Base-by-base conservation (phyloP, 2,797 vertebrate genomes). In the Sparidentex hasta region DNA sequence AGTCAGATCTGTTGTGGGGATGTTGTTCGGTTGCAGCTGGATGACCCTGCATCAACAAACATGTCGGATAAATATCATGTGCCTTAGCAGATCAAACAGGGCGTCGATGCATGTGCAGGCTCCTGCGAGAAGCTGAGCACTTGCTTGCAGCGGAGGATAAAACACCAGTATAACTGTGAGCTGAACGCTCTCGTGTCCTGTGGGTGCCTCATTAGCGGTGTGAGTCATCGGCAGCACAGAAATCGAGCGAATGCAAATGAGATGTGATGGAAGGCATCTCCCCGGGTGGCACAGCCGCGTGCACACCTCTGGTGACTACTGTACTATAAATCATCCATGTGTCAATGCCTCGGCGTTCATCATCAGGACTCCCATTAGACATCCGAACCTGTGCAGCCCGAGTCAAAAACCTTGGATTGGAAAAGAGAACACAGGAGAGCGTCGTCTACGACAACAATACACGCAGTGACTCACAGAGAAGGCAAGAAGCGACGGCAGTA, bases 211-310 rank as follows among this genome's bases (percentile, higher is more conserved):
- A 90, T 94, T 94, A 93, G 85, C 17, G 51, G 52, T 41, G 82
- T 82, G 83, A 94, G 82, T 93, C 90, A 90, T 87, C 14, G 61
- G 27, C 25, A 3, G 75, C 44, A 13, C 61, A 66, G 72, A 71
- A 87, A 91, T 86, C 57, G 71, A 88, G 70, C 74, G 80, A 89
- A 92, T 90, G 83, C 79, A 92, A 91, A 93, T 89, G 86, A 81
- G 82, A 48, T 43, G 58, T 85, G 88, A 90, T 90, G 84, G 90
- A 86, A 90, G 83, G 80, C 78, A 55, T 82, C 84, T 90, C 86
- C 83, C 74, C 5, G 41, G 86, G 76, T 76, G 83, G 66, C 78
- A 48, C 80, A 75, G 76, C 69, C 58, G 38, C 38, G 56, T 75
- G 80, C 71, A 50, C 82, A 82, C 85, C 78, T 75, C 75, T 23